These are phyloP conservation scores for Vireo altiloquus DNA, from an alignment of 2,113 vertebrate species.

Conservation along the genomic window DNA sequence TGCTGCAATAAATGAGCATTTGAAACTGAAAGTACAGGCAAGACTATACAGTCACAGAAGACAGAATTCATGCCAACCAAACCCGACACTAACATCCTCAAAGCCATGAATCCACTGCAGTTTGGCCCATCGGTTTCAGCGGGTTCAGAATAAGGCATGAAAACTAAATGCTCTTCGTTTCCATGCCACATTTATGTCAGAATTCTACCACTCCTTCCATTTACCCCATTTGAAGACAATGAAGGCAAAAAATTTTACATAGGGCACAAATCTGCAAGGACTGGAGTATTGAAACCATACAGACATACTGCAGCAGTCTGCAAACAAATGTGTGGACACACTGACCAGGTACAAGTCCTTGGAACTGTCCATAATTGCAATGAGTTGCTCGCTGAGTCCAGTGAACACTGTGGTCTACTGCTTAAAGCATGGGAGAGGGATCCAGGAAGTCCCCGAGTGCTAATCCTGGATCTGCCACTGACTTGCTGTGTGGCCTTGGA, in stretches of 20 bases:
- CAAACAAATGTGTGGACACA: slow-evolving; percentile 41
- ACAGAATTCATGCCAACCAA: not conserved
- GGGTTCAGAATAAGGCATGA: not conserved
- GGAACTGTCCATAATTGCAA: slow-evolving; percentile 53
- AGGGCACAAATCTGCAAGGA: not conserved
- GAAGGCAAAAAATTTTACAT: not conserved
- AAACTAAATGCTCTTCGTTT: not conserved
- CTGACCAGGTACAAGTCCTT: slow-evolving; percentile 46
- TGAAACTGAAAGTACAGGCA: not conserved
- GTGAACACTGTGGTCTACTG: slow-evolving; percentile 36
- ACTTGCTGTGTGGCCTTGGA: slow-evolving; percentile 34
- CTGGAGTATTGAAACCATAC: not conserved
- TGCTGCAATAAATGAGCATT: not conserved
- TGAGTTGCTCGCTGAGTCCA: slow-evolving; percentile 45
- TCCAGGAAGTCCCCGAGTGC: not conserved
- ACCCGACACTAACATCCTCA: not conserved
- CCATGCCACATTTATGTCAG: not conserved
- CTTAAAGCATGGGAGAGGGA: slow-evolving; percentile 38
- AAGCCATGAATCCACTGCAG: not conserved
- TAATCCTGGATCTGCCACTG: slow-evolving; percentile 52
- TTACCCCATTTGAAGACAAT: not conserved
- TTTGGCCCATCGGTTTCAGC: not conserved
- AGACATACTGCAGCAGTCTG: not conserved
- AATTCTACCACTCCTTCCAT: not conserved
- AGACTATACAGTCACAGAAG: not conserved